phyloP scores from a whole-genome alignment of 2,888 invertebrate species.

The Patella ulyssiponensis region DNA sequence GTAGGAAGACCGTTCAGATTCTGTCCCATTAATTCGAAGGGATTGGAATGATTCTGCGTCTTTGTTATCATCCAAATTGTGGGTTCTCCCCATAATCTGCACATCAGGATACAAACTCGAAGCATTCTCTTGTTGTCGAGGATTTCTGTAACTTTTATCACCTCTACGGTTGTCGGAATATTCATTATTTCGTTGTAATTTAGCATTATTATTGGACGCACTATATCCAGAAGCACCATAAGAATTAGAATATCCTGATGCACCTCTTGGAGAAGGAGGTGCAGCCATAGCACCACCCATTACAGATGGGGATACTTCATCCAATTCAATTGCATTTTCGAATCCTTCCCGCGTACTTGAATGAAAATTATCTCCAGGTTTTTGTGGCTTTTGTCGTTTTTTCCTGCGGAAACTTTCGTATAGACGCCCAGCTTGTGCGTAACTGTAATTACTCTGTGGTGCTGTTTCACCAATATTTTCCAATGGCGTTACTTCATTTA shows the following conservation, averaged over 20 bases:
- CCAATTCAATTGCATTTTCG: background rate
- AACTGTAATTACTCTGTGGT: constrained; percentile 38
- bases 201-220: background rate
- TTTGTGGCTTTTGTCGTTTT: constrained; percentile 19
- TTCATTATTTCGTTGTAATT: background rate
- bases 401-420: constrained; percentile 43
- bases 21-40: constrained; percentile 22
- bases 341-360: constrained; percentile 9
- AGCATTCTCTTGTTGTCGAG: background rate
- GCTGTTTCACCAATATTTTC: constrained; percentile 36
- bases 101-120: constrained; percentile 11
- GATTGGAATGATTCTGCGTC: constrained; percentile 18
- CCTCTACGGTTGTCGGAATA: background rate
- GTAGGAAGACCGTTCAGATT: constrained; percentile 40
- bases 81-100: constrained; percentile 12
- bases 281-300: background rate
- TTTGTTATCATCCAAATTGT: background rate
- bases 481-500: constrained; percentile 38
- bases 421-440: constrained; percentile 41
- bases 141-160: background rate
- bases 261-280: background rate
- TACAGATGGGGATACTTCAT: background rate
- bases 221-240: constrained; percentile 14
- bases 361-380: constrained; percentile 12
- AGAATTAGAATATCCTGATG: constrained; percentile 5